phyloP scores from a whole-genome alignment of 53 echinoderm and acorn worm species.

The Echinarachnius parma region DNA sequence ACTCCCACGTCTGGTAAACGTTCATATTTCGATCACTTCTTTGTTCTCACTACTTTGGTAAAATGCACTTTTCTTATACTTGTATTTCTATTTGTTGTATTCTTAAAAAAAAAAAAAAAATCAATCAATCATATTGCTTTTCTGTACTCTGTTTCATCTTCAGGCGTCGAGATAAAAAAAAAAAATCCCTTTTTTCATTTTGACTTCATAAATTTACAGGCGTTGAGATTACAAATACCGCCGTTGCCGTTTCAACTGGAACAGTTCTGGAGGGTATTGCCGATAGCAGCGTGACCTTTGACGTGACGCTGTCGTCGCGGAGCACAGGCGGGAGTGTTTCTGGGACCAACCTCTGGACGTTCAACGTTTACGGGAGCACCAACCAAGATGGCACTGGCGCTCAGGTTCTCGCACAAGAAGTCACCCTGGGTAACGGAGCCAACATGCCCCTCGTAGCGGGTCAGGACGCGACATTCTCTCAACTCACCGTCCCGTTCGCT shows the following conservation, averaged over 20 bases:
- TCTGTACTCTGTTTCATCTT: too few relatives aligned
- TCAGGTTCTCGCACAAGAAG: constrained; percentile 19
- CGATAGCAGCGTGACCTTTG: constrained; percentile 20
- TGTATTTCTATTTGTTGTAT: too few relatives aligned
- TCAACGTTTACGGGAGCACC: constrained; percentile 62
- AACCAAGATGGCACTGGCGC: constrained; percentile 53
- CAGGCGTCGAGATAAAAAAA: too few relatives aligned
- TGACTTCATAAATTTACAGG: constrained; percentile 24
- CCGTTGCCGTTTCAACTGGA: constrained; percentile 31
- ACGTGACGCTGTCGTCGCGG: constrained; percentile 54
- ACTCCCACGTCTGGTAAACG: too few relatives aligned
- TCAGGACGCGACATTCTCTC: constrained; percentile 15
- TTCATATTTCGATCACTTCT: too few relatives aligned
- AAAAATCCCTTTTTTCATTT: constrained; percentile 4
- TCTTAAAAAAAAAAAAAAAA: too few relatives aligned
- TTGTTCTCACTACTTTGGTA: too few relatives aligned
- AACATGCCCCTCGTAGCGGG: constrained; percentile 44
- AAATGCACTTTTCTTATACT: too few relatives aligned
- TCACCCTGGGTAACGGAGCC: constrained; percentile 4
- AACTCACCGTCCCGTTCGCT: constrained; percentile 34
- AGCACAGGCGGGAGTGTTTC: constrained; percentile 41
- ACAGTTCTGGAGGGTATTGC: constrained; percentile 41
- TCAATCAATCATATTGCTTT: too few relatives aligned
- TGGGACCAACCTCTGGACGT: constrained; percentile 66
- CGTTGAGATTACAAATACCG: constrained; percentile 65